Percentiles rank a stretch among this genome's conserved stretches.
Evolutionary conservation across 1,140 invertebrate species (phyloP).

Genomic region (Drosophila nannoptera): DNA sequence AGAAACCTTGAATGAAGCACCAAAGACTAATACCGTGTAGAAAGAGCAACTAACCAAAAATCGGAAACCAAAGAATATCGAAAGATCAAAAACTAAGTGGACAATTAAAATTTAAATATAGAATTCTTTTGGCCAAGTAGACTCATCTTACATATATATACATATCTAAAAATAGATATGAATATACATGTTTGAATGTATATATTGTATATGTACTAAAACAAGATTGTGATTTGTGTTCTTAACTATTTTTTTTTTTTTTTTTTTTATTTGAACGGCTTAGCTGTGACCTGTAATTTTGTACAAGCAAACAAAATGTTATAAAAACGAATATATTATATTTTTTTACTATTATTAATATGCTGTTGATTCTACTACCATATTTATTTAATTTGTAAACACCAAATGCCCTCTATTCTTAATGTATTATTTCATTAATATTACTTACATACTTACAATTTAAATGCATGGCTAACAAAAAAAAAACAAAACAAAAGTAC

Average conservation of each 20-base stretch:
- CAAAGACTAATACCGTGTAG: constrained; percentile 49
- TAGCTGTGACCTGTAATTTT: constrained; percentile 39
- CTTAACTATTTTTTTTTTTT: constrained; percentile 34
- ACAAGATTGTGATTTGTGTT: constrained; percentile 49
- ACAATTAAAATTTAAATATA: constrained; percentile 10
- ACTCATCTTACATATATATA: constrained; percentile 20
- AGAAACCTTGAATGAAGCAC: constrained; percentile 77
- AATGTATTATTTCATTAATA: constrained; percentile 31
- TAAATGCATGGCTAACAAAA: constrained; percentile 71
- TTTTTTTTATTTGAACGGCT: constrained; percentile 35
- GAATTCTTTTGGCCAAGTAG: constrained; percentile 49
- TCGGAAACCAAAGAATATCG: constrained; percentile 17
- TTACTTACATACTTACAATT: constrained; percentile 40
- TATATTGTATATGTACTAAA: constrained; percentile 43
- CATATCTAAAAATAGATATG: constrained; percentile 22
- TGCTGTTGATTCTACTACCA: constrained; percentile 43
- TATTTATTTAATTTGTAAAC: constrained; percentile 13
- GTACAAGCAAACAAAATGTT: constrained; percentile 2
- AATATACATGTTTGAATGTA: constrained; percentile 18
- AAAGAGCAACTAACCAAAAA: constrained; percentile 50
- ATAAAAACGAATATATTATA: constrained; percentile 26
- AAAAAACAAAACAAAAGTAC: constrained; percentile 27
- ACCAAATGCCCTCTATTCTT: constrained; percentile 47
- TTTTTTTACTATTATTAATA: constrained; percentile 39
- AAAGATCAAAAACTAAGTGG: constrained; percentile 46